Percentiles rank a stretch among this genome's conserved stretches.
Evolutionary conservation across 2,888 invertebrate species (phyloP).

Genomic region (Margaritifera margaritifera): DNA sequence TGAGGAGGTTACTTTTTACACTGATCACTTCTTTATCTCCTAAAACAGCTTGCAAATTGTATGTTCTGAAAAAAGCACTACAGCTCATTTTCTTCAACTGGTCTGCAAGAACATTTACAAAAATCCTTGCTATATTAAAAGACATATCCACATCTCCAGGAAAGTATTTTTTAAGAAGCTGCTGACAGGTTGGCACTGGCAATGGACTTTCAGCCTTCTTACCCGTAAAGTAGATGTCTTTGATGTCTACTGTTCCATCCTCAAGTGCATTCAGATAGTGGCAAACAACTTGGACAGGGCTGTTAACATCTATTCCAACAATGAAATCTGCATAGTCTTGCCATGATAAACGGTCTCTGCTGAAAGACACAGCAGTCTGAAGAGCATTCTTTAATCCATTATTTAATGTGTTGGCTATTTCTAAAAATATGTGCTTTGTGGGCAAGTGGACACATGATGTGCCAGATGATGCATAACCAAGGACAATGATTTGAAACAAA

Average conservation of each 20-base stretch:
- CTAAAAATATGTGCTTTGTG: constrained; percentile 35
- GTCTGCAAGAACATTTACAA: constrained; percentile 48
- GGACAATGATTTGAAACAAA: constrained; percentile 47
- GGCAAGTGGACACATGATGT: constrained; percentile 20
- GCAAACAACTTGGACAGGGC: constrained; percentile 51
- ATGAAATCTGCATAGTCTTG: constrained; percentile 29
- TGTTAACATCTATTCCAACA: constrained; percentile 36
- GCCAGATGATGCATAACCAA: constrained; percentile 32
- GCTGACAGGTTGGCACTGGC: constrained; percentile 17
- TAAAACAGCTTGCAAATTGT: neutral
- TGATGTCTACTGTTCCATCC: constrained; percentile 24
- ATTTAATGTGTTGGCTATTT: constrained; percentile 47
- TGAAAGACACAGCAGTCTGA: constrained; percentile 37
- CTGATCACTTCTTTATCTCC: constrained; percentile 15
- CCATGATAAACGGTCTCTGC: constrained; percentile 31
- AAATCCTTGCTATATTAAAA: constrained; percentile 39
- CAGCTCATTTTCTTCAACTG: constrained; percentile 52
- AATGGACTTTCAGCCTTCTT: constrained; percentile 18
- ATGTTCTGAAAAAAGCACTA: constrained; percentile 40
- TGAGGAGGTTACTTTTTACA: constrained; percentile 19
- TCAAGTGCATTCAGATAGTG: constrained; percentile 34
- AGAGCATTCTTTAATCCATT: constrained; percentile 40
- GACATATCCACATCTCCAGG: constrained; percentile 23
- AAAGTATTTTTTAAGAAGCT: constrained; percentile 31
- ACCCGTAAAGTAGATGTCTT: constrained; percentile 34